These are phyloP conservation scores for Melieria picta DNA, from an alignment of 2,888 invertebrate species.

Conservation along the genomic window DNA sequence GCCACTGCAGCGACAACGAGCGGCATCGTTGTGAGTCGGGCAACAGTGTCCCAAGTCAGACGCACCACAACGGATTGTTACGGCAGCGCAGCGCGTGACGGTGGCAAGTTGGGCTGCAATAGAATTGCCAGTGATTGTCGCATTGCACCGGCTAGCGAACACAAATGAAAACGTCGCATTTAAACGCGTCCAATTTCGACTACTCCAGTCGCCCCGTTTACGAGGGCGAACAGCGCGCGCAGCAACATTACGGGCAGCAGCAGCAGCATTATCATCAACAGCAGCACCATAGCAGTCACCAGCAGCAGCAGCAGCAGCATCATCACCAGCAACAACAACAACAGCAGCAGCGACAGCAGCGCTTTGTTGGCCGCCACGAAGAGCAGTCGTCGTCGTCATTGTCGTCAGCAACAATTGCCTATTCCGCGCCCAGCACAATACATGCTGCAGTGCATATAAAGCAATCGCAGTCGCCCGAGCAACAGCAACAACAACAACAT, in stretches of 20 bases:
- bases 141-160: constrained; percentile 50
- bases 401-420: constrained; percentile 28
- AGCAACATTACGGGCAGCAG: constrained; percentile 38
- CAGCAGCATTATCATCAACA: constrained; percentile 32
- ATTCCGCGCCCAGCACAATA: constrained; percentile 8
- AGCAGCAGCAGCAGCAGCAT: constrained; percentile 29
- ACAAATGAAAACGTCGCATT: constrained; percentile 63
- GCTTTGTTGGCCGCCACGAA: not conserved
- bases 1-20: no score
- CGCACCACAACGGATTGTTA: constrained; percentile 4
- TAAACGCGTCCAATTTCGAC: constrained; percentile 61
- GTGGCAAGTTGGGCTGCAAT: constrained; percentile 38
- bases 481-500: constrained; percentile 26
- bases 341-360: constrained; percentile 32
- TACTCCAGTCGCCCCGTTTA: constrained; percentile 56
- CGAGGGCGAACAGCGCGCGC: constrained; percentile 45
- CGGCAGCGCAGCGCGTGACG: not conserved
- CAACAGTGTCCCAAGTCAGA: constrained; percentile 11
- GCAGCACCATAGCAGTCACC: constrained; percentile 30
- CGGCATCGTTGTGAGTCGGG: not conserved
- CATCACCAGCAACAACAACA: constrained; percentile 31
- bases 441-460: constrained; percentile 17
- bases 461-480: not conserved
- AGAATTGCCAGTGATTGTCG: constrained; percentile 48
- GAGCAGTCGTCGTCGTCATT: constrained; percentile 14